Percentiles rank a stretch among this genome's conserved stretches.
Evolutionary conservation across 2,113 vertebrate genomes (phyloP).

Genomic region (Sigmodon hispidus): DNA sequence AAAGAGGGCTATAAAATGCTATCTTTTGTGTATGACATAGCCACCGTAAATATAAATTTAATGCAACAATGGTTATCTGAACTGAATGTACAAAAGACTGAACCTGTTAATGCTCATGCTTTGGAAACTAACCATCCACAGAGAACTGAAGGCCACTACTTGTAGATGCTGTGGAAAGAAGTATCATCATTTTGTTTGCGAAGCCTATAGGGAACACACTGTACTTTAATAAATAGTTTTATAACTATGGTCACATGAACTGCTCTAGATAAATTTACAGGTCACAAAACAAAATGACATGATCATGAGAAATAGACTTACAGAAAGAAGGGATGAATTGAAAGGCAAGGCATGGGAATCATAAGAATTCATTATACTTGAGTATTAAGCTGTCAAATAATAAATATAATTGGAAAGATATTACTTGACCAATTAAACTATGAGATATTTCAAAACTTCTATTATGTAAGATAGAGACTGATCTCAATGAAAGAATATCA

Average conservation of each 20-base stretch:
- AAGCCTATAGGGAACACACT: not conserved
- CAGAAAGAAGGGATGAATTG: not conserved
- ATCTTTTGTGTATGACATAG: not conserved
- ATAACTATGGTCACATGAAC: not conserved
- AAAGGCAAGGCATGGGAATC: not conserved
- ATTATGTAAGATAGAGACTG: not conserved
- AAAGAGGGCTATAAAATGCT: not conserved
- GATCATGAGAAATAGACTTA: not conserved
- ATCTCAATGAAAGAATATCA: not conserved
- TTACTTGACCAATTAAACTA: not conserved
- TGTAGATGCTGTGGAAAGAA: not conserved
- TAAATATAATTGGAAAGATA: not conserved
- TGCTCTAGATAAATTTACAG: not conserved
- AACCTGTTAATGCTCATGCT: not conserved
- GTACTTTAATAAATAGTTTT: not conserved
- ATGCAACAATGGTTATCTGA: not conserved
- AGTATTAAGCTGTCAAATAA: not conserved
- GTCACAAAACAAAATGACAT: not conserved
- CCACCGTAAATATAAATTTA: not conserved
- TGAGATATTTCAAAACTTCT: not conserved
- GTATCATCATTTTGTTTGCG: not conserved
- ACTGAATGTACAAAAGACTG: not conserved
- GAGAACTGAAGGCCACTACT: not conserved
- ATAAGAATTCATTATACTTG: not conserved
- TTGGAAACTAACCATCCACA: not conserved